Evolutionary conservation across 2,113 vertebrate genomes (phyloP).

Genomic region (Epinephelus lanceolatus): DNA sequence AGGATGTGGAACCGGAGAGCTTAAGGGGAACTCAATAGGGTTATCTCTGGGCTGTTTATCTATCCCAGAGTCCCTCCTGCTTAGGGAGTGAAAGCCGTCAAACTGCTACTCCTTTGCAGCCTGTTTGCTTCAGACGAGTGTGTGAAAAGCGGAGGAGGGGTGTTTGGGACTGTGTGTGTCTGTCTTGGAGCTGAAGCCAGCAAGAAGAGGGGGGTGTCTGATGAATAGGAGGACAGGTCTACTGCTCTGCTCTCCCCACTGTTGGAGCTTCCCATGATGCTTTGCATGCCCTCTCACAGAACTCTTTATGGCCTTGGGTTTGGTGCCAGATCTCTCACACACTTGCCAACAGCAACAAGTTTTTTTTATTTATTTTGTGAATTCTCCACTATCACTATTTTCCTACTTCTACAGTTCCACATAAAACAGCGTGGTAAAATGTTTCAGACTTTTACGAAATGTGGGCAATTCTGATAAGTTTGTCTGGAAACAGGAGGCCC

Average conservation of each 20-base stretch:
- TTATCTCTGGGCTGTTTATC: constrained; percentile 75
- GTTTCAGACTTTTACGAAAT: constrained; percentile 32
- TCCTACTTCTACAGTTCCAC: constrained; percentile 34
- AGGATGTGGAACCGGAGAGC: constrained; percentile 51
- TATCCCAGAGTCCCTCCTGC: constrained; percentile 56
- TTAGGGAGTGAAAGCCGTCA: constrained; percentile 50
- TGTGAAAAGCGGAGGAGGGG: constrained; percentile 81
- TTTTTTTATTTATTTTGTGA: constrained; percentile 1
- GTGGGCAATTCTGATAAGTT: constrained; percentile 32
- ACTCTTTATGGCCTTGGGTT: constrained; percentile 75
- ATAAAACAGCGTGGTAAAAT: constrained; percentile 37
- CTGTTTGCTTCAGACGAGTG: constrained; percentile 67
- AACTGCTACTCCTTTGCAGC: constrained; percentile 58
- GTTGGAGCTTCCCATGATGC: constrained; percentile 79
- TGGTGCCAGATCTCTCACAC: constrained; percentile 65
- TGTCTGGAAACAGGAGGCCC: constrained; percentile 16
- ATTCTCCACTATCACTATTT: constrained; percentile 56
- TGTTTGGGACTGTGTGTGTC: constrained; percentile 65
- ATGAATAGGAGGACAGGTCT: constrained; percentile 80
- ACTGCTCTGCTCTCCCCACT: constrained; percentile 55
- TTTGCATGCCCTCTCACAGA: constrained; percentile 70
- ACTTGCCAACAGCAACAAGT: constrained; percentile 77
- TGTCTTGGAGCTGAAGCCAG: constrained; percentile 44
- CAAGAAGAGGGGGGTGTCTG: constrained; percentile 34
- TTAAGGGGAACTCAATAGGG: constrained; percentile 54